These are phyloP conservation scores for Corythornis cristatus DNA, from an alignment of 2,113 vertebrate genomes.

Conservation along the genomic window DNA sequence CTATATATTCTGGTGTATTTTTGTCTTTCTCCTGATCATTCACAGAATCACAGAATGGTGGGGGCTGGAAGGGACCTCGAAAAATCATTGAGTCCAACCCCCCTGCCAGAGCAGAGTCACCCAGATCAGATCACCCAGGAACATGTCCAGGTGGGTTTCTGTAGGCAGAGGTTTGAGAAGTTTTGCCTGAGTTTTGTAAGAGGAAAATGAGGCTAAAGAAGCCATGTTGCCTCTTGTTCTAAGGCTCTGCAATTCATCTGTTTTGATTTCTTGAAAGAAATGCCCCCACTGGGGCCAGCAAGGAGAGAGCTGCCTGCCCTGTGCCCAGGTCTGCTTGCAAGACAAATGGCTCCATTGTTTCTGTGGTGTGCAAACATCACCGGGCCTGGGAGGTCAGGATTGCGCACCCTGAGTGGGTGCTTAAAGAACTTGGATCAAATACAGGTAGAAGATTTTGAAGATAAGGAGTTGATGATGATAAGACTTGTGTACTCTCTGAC, in stretches of 20 bases:
- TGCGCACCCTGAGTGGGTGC: slow-evolving; percentile 1
- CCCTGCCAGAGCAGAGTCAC: too few species aligned
- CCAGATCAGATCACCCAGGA: too few species aligned
- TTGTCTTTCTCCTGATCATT: not conserved
- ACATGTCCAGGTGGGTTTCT: not conserved
- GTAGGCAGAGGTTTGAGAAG: not conserved
- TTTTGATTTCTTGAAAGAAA: not conserved
- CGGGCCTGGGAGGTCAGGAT: slow-evolving; percentile 14
- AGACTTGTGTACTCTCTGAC: not conserved
- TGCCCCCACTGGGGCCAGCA: not conserved
- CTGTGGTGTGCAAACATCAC: slow-evolving; percentile 13
- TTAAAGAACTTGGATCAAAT: slow-evolving; percentile 7
- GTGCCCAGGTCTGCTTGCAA: not conserved
- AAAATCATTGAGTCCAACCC: too few species aligned
- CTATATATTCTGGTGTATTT: not conserved
- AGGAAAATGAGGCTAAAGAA: not conserved
- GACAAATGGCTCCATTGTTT: slow-evolving; percentile 52
- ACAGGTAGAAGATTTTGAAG: slow-evolving; percentile 10
- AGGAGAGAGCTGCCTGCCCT: not conserved
- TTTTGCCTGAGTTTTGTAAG: not conserved
- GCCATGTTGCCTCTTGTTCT: not conserved
- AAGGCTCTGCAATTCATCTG: not conserved
- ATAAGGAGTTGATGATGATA: slow-evolving; percentile 21
- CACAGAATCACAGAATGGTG: too few species aligned
- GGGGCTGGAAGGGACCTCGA: too few species aligned